These are phyloP conservation scores for Lontra canadensis DNA, from an alignment of 2,113 vertebrate genomes.

Conservation along the genomic window DNA sequence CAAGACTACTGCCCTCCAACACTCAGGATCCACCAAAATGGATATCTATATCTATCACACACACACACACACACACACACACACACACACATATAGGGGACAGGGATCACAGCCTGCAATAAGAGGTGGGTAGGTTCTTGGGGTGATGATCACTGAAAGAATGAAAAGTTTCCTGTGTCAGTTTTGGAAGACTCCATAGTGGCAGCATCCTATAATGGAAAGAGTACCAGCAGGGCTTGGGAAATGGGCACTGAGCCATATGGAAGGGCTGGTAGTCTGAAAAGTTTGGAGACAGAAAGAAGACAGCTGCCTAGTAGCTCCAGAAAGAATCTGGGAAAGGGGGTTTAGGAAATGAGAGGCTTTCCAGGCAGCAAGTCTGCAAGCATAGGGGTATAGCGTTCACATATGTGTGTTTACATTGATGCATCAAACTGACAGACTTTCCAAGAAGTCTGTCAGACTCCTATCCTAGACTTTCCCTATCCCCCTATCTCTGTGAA, in stretches of 20 bases:
- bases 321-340: slow-evolving; percentile 22
- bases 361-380: not conserved
- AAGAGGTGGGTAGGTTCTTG: not conserved
- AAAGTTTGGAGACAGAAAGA: slow-evolving; percentile 37
- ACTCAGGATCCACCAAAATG: not conserved
- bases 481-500: slow-evolving; percentile 4
- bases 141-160: not conserved
- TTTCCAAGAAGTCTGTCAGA: slow-evolving; percentile 6
- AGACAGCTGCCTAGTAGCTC: slow-evolving; percentile 28
- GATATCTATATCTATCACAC: not conserved
- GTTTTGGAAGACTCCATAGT: not conserved
- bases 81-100: not conserved
- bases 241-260: not conserved
- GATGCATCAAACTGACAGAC: slow-evolving; percentile 13
- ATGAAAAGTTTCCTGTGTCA: not conserved
- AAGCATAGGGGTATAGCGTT: not conserved
- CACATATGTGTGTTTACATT: slow-evolving; percentile 8
- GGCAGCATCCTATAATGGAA: not conserved
- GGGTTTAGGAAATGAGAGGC: slow-evolving; percentile 40
- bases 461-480: not conserved
- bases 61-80: not conserved
- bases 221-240: not conserved
- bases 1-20: not conserved
- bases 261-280: not conserved
- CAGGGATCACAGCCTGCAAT: not conserved